Evolutionary conservation across 2,888 invertebrate genomes (phyloP).

Genomic region (Chironomus riparius): DNA sequence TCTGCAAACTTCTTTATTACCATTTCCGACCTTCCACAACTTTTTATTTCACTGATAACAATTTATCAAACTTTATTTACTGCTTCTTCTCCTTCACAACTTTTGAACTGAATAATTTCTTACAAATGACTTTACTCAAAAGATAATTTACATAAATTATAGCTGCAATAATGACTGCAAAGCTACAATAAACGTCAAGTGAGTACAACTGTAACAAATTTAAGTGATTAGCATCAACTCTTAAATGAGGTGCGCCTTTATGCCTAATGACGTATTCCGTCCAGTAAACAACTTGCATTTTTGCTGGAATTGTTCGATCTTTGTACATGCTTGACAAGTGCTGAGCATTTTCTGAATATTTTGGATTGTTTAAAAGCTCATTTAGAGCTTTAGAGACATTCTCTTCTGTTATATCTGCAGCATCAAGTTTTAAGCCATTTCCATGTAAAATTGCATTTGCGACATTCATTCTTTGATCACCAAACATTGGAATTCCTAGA

Average conservation of each 20-base stretch:
- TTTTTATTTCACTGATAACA: neutral
- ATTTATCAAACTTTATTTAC: neutral
- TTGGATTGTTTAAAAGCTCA: conserved; percentile 32
- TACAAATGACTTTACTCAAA: neutral
- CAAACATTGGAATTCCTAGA: conserved; percentile 40
- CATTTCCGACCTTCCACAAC: neutral
- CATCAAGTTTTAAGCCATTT: conserved; percentile 35
- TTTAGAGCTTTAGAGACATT: conserved; percentile 30
- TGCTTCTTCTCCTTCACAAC: neutral
- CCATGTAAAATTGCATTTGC: conserved; percentile 34
- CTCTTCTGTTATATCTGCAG: conserved; percentile 31
- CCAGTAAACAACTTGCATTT: conserved; percentile 39
- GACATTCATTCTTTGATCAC: conserved; percentile 39
- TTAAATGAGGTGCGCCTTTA: conserved; percentile 36
- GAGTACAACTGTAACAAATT: conserved; percentile 33
- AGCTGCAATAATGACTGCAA: conserved; percentile 21
- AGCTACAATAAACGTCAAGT: conserved; percentile 33
- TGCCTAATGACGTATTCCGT: conserved; percentile 37
- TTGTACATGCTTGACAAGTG: conserved; percentile 33
- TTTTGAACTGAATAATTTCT: neutral
- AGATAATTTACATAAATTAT: neutral
- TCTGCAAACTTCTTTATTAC: neutral
- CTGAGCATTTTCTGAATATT: conserved; percentile 30
- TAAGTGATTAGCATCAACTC: conserved; percentile 36
- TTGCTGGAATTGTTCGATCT: conserved; percentile 36